phyloP scores from a whole-genome alignment of 2,797 vertebrate species.

The Tenualosa ilisha region DNA sequence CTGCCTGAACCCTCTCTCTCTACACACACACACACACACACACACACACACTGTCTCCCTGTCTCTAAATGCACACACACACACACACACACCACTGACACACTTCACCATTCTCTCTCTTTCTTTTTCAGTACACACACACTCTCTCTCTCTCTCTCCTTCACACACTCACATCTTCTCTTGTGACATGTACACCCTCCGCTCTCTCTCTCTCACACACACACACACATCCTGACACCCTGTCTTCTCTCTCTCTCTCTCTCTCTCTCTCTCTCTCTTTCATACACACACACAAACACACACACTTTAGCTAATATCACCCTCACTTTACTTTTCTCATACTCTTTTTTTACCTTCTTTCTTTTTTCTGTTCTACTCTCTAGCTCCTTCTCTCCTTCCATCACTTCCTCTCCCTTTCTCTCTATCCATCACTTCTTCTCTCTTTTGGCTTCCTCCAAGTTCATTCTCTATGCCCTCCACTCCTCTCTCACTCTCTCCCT shows the following conservation, averaged over 20 bases:
- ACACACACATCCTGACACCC: slow-evolving; percentile 59
- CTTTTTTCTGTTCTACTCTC: neutral
- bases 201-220: slow-evolving; percentile 19
- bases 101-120: slow-evolving; percentile 21
- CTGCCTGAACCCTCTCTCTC: slow-evolving; percentile 69
- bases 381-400: neutral
- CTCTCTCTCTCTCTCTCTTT: neutral
- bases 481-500: neutral
- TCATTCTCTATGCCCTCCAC: neutral
- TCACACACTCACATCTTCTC: neutral
- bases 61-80: neutral
- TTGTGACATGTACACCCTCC: neutral
- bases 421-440: neutral
- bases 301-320: neutral
- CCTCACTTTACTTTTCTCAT: neutral
- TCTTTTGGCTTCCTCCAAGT: neutral
- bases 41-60: slow-evolving; percentile 23
- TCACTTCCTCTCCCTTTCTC: neutral
- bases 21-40: slow-evolving; percentile 11
- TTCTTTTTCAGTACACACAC: slow-evolving; percentile 20
- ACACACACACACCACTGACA: neutral
- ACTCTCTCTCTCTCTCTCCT: neutral
- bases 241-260: neutral
- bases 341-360: neutral
- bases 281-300: neutral